Evolutionary conservation across 2,888 invertebrate genomes (phyloP).

Genomic region (Phasia obesa): DNA sequence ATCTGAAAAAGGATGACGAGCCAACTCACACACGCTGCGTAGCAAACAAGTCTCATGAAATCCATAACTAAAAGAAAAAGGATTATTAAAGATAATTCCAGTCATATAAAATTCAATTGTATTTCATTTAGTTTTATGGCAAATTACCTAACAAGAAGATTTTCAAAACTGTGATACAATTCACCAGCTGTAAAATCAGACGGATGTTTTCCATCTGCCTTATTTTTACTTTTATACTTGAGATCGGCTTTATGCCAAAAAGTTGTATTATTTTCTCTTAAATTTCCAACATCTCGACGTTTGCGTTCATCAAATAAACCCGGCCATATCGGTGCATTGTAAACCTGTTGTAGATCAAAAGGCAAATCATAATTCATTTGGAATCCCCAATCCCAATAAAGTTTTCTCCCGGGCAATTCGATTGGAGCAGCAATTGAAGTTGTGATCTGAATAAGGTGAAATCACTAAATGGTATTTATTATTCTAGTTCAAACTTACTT

Average conservation of each 20-base stretch:
- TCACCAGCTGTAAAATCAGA: constrained; percentile 81
- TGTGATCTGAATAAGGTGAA: constrained; percentile 75
- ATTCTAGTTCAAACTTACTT: constrained; percentile 56
- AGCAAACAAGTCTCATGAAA: constrained; percentile 87
- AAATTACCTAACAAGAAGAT: constrained; percentile 73
- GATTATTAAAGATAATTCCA: not conserved
- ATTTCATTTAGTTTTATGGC: not conserved
- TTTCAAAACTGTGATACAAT: constrained; percentile 79
- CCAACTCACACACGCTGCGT: constrained; percentile 87
- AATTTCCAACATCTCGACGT: constrained; percentile 36
- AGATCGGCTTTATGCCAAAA: not conserved
- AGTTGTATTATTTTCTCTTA: constrained; percentile 39
- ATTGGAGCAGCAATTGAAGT: constrained; percentile 79
- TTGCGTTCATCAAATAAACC: constrained; percentile 69
- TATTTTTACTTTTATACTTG: constrained; percentile 10
- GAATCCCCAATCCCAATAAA: constrained; percentile 81
- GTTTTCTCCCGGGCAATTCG: constrained; percentile 76
- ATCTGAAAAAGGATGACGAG: constrained; percentile 85
- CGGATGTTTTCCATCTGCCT: constrained; percentile 73
- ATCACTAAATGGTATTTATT: not conserved
- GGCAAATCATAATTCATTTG: constrained; percentile 80
- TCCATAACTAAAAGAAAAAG: constrained; percentile 84
- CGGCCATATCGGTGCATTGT: constrained; percentile 79
- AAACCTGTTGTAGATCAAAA: constrained; percentile 74
- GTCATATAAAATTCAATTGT: not conserved